A percentile compares a stretch with the other conserved stretches of the same genome.
Evolutionary conservation across 2,113 vertebrate genomes (phyloP).

Genomic region (Procavia capensis): DNA sequence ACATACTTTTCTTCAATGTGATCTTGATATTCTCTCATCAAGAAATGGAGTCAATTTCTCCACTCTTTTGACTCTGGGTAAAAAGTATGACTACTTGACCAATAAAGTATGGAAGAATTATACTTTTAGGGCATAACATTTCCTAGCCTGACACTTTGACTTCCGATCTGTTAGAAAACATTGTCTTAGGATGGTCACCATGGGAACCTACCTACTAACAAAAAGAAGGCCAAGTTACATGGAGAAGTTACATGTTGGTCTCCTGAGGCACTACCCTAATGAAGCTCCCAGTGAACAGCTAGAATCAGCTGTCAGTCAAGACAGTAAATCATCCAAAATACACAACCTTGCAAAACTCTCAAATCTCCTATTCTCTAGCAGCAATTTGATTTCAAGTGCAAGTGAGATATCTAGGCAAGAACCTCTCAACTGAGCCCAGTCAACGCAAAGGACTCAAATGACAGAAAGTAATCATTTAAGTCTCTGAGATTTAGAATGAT

Average conservation of each 20-base stretch:
- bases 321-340: neutral
- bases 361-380: neutral
- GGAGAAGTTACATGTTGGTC: neutral
- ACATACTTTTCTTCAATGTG: neutral
- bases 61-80: neutral
- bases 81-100: neutral
- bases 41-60: neutral
- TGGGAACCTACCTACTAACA: neutral
- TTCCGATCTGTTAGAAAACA: neutral
- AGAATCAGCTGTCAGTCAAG: neutral
- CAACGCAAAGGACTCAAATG: neutral
- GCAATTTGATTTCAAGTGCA: neutral
- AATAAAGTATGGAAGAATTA: neutral
- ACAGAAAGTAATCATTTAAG: neutral
- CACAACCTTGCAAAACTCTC: neutral
- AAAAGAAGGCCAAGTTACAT: neutral
- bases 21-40: neutral
- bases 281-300: neutral
- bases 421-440: neutral
- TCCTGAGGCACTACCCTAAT: neutral
- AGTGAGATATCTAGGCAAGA: neutral
- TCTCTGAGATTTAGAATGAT: neutral
- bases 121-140: neutral
- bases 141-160: neutral
- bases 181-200: neutral